These are phyloP conservation scores for Gallirallus australis DNA, from an alignment of 2,797 vertebrate species.

Conservation along the genomic window DNA sequence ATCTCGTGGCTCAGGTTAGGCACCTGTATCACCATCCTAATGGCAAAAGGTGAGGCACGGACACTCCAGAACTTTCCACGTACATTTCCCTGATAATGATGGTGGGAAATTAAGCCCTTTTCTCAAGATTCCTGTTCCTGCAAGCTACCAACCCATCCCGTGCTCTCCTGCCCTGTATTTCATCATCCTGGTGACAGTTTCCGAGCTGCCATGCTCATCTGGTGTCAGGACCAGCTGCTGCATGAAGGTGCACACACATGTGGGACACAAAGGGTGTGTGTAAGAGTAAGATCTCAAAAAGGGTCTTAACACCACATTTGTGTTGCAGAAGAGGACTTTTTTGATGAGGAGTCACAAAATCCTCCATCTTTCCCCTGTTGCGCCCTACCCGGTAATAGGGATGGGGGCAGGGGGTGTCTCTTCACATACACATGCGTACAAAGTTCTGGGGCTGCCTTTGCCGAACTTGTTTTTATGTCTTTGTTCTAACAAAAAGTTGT, in stretches of 20 bases:
- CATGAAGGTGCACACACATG: neutral
- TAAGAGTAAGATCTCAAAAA: slow-evolving; percentile 12
- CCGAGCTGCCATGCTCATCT: slow-evolving; percentile 42
- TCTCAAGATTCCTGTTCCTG: neutral
- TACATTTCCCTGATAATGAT: neutral
- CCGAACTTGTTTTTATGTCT: neutral
- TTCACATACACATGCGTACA: neutral
- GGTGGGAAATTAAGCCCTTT: neutral
- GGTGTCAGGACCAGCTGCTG: slow-evolving; percentile 55
- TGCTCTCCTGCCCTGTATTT: slow-evolving; percentile 16
- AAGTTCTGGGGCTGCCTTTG: neutral
- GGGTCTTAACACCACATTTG: neutral
- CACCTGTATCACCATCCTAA: neutral
- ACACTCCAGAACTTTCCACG: neutral
- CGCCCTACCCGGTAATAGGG: fast-evolving
- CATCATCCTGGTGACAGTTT: slow-evolving; percentile 49
- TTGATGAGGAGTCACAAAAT: neutral
- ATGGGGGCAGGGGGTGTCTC: neutral
- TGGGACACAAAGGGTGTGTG: neutral
- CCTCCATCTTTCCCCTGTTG: neutral
- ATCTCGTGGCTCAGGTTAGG: neutral
- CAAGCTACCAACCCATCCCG: neutral
- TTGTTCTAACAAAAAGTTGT: slow-evolving; percentile 41
- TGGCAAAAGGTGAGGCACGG: neutral
- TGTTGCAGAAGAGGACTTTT: slow-evolving; percentile 54